Evolutionary conservation across 2,797 vertebrate genomes (phyloP), one percentile per base, ranked within the genome.

Genomic region (Hozukius guyotensis): DNA sequence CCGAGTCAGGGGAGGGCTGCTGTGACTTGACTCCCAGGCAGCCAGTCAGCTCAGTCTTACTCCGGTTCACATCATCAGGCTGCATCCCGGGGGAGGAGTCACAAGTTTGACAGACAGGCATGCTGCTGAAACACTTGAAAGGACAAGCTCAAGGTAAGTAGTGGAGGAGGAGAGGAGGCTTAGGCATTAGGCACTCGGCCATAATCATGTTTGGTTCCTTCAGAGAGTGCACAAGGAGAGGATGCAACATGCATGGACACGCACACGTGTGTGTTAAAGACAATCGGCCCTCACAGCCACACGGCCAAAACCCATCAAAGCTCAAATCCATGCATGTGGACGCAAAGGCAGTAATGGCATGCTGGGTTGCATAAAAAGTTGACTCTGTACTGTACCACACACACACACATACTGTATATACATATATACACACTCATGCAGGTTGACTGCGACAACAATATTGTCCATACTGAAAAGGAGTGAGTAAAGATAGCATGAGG

Each of bases 61-160:
- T 86, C 75, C 60, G 24, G 76, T 88, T 85, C 84, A 88, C 81
- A 90, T 85, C 78, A 75, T 83, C 83, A 72, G 74, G 74, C 80
- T 77, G 73, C 73, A 38, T 87, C 87, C 84, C 68, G 31, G 32
- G 80, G 89, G 89, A 85, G 88, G 91, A 87, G 90, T 73, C 80
- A 11, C 38, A 65, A 18, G 77, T 88, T 83, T 91, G 89, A 92
- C 84, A 38, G 87, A 68, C 89, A 87, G 82, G 60, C 67, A 3
- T 59, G 81, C 66, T 46, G 76, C 82, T 81, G 78, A 77, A 86
- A 81, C 77, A 81, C 87, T 81, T 12, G 76, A 87, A 70, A 90
- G 90, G 90, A 89, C 83, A 61, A 84, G 85, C 84, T 91, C 64
- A 89, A 89, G 86, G 88, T 88, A 91, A 87, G 84, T 38, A 63